These are phyloP conservation scores for Craterocephalus amniculus DNA, from an alignment of 2,797 vertebrate species.

Conservation along the genomic window DNA sequence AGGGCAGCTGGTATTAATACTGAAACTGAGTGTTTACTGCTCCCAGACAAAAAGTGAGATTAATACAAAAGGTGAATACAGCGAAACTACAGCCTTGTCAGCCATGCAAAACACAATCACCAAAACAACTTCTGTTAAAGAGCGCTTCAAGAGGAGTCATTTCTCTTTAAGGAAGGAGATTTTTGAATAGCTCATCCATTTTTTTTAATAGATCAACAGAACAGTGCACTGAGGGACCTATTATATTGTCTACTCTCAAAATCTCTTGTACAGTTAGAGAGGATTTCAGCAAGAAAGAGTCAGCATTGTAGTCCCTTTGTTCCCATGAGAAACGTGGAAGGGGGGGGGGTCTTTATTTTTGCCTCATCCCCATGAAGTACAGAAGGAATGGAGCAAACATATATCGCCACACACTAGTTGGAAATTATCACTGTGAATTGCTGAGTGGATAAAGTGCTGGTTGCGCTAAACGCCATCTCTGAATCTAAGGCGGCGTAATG, in stretches of 20 bases:
- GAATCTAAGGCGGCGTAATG: constrained; percentile 37
- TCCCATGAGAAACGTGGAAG: constrained; percentile 27
- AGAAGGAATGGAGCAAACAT: constrained; percentile 6
- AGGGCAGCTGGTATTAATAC: not conserved
- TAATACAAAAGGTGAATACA: not conserved
- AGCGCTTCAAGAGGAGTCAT: not conserved
- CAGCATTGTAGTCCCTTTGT: constrained; percentile 28
- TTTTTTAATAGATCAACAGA: constrained; percentile 38
- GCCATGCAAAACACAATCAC: constrained; percentile 3
- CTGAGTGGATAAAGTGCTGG: constrained; percentile 26
- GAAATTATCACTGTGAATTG: constrained; percentile 37
- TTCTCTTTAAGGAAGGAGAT: constrained; percentile 14
- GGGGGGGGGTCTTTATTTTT: constrained; percentile 30
- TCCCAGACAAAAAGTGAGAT: not conserved
- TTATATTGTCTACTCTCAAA: constrained; percentile 33
- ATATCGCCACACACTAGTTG: constrained; percentile 11
- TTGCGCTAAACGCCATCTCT: constrained; percentile 43
- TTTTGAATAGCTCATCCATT: constrained; percentile 30
- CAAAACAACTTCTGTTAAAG: not conserved
- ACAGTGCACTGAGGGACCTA: constrained; percentile 26
- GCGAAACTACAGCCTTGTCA: not conserved
- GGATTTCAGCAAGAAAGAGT: constrained; percentile 37
- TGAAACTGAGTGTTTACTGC: not conserved
- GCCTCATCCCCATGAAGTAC: constrained; percentile 24
- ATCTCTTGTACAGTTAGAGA: constrained; percentile 27